A percentile compares a stretch with the other conserved stretches of the same genome.
These are phyloP conservation scores for Melanotaenia parkinsoni DNA, from an alignment of 2,797 vertebrate species.

Conservation along the genomic window DNA sequence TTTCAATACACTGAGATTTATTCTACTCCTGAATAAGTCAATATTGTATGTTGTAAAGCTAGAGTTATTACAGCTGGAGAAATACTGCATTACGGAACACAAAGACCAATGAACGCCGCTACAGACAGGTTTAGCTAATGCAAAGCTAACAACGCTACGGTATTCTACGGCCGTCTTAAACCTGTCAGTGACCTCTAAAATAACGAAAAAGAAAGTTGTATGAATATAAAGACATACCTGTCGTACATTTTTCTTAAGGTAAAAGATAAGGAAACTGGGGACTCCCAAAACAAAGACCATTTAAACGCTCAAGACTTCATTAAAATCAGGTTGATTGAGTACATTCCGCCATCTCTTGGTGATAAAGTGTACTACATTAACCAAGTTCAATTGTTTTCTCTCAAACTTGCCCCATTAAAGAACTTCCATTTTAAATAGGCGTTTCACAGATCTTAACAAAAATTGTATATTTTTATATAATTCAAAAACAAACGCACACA, in stretches of 20 bases:
- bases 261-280: constrained; percentile 44
- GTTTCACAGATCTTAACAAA: neutral
- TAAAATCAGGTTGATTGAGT: neutral
- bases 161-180: neutral
- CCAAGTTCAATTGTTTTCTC: neutral
- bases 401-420: neutral
- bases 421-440: too few relatives aligned
- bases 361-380: neutral
- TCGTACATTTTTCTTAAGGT: constrained; percentile 72
- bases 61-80: neutral
- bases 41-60: neutral
- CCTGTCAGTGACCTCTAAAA: neutral
- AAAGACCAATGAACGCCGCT: constrained; percentile 35
- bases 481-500: neutral
- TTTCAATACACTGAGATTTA: constrained; percentile 73
- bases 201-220: constrained; percentile 2
- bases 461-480: fast-evolving
- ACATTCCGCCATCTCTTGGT: constrained; percentile 48
- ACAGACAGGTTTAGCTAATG: constrained; percentile 34
- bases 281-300: constrained; percentile 79
- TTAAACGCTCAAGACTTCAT: constrained; percentile 55
- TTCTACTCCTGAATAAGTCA: constrained; percentile 48
- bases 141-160: constrained; percentile 16
- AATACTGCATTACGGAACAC: constrained; percentile 27
- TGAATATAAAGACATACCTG: constrained; percentile 69